Percentiles rank a stretch among this genome's conserved stretches.
phyloP scores from a whole-genome alignment of 2,113 vertebrate species.

The Clarias macrocephalus region DNA sequence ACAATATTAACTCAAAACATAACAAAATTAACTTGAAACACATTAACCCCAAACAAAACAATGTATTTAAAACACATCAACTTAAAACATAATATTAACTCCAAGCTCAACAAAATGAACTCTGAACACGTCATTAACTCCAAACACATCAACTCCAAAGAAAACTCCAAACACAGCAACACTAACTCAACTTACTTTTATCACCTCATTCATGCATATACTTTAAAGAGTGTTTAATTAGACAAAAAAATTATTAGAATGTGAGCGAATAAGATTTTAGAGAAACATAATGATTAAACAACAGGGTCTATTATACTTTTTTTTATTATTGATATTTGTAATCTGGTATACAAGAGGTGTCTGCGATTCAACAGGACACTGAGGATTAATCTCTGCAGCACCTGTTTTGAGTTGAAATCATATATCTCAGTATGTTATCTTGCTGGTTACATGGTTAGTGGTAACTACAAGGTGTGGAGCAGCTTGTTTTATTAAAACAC shows the following conservation, averaged over 20 bases:
- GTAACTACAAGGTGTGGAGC: not conserved
- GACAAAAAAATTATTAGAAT: not conserved
- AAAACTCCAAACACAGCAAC: no score
- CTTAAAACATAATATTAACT: no score
- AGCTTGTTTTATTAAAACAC: not conserved
- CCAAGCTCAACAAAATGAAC: no score
- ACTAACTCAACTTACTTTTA: not conserved
- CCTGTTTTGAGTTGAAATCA: not conserved
- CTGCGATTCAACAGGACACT: not conserved
- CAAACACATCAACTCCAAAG: no score
- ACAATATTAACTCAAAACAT: no score
- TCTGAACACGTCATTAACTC: no score
- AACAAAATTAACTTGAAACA: no score
- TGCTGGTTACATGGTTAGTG: not conserved
- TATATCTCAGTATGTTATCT: not conserved
- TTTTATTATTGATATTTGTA: not conserved
- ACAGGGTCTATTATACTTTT: not conserved
- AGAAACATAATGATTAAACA: not conserved
- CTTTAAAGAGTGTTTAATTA: not conserved
- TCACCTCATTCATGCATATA: not conserved
- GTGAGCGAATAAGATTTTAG: not conserved
- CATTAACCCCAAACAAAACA: no score
- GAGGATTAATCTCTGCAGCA: not conserved
- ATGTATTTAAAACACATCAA: no score
- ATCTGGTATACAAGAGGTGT: not conserved